Evolutionary conservation across 2,888 invertebrate species (phyloP).

Genomic region (Cryptus armator): DNA sequence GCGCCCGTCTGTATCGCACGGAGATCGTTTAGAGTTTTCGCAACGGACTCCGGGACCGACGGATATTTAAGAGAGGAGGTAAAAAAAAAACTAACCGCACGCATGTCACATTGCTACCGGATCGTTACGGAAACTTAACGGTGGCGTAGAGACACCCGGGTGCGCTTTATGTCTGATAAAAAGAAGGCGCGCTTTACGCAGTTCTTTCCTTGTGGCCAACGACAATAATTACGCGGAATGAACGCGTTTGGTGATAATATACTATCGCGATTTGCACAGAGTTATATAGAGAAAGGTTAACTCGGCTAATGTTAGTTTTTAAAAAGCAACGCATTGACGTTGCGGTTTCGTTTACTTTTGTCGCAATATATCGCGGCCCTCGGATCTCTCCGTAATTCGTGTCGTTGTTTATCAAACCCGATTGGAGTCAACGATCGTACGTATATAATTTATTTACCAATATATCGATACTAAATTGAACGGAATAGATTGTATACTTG

Average conservation of each 20-base stretch:
- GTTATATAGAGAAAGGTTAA: constrained; percentile 53
- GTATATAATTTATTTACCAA: constrained; percentile 32
- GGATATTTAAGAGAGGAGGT: constrained; percentile 24
- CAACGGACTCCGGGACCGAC: constrained; percentile 52
- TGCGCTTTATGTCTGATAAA: constrained; percentile 47
- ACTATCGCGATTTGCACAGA: constrained; percentile 32
- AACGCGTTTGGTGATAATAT: constrained; percentile 43
- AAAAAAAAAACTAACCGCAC: constrained; percentile 54
- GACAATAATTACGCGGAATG: constrained; percentile 65
- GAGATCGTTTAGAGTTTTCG: constrained; percentile 55
- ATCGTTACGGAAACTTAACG: constrained; percentile 64
- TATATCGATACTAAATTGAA: constrained; percentile 22
- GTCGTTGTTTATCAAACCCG: constrained; percentile 54
- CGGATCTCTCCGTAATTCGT: constrained; percentile 54
- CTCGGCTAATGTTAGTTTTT: constrained; percentile 58
- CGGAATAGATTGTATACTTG: background rate
- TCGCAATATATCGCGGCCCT: constrained; percentile 50
- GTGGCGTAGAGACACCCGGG: constrained; percentile 58
- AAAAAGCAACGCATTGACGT: too few species aligned
- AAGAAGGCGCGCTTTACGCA: constrained; percentile 36
- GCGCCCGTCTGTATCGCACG: constrained; percentile 51
- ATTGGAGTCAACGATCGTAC: constrained; percentile 55
- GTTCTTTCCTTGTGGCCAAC: constrained; percentile 4
- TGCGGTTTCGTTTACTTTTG: constrained; percentile 16
- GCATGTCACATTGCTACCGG: constrained; percentile 65